These are phyloP conservation scores for Villa cingulata DNA, from an alignment of 2,888 invertebrate species.

Conservation along the genomic window DNA sequence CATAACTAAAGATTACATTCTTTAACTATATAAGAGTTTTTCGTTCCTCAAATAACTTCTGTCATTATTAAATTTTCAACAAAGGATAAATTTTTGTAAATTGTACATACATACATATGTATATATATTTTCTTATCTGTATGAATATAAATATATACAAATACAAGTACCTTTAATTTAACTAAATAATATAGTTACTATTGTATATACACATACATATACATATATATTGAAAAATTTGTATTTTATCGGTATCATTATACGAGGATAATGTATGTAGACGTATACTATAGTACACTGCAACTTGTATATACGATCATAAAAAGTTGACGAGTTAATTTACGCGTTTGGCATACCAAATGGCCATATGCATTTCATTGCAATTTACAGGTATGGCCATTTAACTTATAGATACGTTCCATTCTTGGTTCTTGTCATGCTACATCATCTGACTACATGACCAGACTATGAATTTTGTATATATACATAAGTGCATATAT, in stretches of 20 bases:
- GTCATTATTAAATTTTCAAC: constrained; percentile 15
- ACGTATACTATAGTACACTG: no score
- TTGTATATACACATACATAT: no score
- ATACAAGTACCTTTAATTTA: no score
- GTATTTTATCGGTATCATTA: no score
- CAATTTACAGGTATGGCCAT: not conserved
- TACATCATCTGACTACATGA: not conserved
- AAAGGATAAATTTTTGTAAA: not conserved
- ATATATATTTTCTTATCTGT: not conserved
- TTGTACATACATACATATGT: no score
- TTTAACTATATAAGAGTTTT: constrained; percentile 2
- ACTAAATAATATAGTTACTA: no score
- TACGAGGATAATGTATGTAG: no score
- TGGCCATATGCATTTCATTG: constrained; percentile 11
- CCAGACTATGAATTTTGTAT: not conserved
- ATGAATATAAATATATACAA: no score
- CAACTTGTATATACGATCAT: constrained; percentile 13
- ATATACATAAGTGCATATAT: not conserved
- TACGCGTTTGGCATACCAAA: constrained; percentile 22
- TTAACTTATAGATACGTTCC: not conserved
- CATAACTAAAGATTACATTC: constrained; percentile 10
- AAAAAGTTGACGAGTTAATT: constrained; percentile 24
- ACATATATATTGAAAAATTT: not conserved
- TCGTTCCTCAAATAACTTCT: constrained; percentile 17
- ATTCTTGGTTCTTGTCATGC: not conserved